Evolutionary conservation across 1,140 invertebrate species (phyloP).

Genomic region (Acromyrmex echinatior): DNA sequence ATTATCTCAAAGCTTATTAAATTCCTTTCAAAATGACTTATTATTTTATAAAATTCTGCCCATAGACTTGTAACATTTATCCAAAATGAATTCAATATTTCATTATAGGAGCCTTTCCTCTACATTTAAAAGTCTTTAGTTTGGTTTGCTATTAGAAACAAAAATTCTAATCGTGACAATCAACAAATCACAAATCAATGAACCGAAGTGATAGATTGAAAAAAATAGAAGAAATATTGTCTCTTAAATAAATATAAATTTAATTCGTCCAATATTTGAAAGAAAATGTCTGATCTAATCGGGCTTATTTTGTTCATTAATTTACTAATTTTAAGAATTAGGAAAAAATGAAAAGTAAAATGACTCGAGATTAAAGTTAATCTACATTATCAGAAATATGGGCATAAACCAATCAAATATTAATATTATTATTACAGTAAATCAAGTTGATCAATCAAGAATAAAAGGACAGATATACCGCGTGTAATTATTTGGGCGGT

Average conservation of each 20-base stretch:
- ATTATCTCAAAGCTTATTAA: no score
- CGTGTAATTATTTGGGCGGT: neutral
- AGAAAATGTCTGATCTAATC: neutral
- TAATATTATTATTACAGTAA: neutral
- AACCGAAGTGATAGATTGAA: slow-evolving; percentile 12
- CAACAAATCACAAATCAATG: neutral
- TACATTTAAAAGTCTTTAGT: neutral
- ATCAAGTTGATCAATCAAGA: neutral
- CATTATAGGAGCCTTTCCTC: no score
- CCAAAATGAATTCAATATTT: no score
- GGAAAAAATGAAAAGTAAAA: no score
- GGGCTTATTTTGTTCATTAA: neutral
- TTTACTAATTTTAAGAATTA: no score
- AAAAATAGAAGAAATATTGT: neutral
- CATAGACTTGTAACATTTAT: no score
- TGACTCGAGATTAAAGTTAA: no score
- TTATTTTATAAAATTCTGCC: no score
- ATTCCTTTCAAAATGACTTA: no score
- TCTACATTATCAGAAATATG: no score
- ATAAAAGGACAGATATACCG: neutral
- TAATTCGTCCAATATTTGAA: neutral
- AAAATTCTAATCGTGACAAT: neutral
- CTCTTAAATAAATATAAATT: neutral
- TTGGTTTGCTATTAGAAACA: neutral
- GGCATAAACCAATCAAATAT: neutral